A percentile compares a stretch with the other conserved stretches of the same genome.
phyloP scores from a whole-genome alignment of 2,113 vertebrate genomes.

The Tachysurus fulvidraco region DNA sequence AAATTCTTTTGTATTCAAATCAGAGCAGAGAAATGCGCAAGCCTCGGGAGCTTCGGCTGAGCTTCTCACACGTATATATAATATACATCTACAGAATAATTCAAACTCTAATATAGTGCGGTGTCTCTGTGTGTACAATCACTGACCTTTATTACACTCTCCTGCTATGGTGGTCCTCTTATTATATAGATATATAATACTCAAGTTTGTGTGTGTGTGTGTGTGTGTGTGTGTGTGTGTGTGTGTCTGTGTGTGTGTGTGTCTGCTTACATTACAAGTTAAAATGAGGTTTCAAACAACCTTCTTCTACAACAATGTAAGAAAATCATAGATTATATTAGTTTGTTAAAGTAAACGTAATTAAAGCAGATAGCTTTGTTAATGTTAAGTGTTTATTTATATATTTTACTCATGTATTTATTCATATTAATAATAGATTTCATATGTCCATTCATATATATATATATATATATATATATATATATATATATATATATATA shows the following conservation, averaged over 20 bases:
- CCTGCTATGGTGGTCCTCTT: conserved; percentile 33
- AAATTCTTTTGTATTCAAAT: conserved; percentile 38
- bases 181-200: conserved; percentile 72
- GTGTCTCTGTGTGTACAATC: neutral
- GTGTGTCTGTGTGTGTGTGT: no score
- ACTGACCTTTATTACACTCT: neutral
- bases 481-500: no score
- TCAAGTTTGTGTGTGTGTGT: conserved; percentile 1
- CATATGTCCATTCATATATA: no score
- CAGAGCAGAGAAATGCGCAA: neutral
- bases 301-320: neutral
- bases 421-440: no score
- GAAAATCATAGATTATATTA: neutral
- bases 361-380: neutral
- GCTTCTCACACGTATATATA: neutral
- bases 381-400: no score
- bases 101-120: neutral
- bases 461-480: no score
- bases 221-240: no score
- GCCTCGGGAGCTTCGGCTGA: conserved; percentile 4
- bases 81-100: no score
- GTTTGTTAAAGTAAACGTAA: neutral
- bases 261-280: neutral
- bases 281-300: neutral
- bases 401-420: no score